Evolutionary conservation across 2,888 invertebrate species (phyloP).

Genomic region (Erynnis tages): DNA sequence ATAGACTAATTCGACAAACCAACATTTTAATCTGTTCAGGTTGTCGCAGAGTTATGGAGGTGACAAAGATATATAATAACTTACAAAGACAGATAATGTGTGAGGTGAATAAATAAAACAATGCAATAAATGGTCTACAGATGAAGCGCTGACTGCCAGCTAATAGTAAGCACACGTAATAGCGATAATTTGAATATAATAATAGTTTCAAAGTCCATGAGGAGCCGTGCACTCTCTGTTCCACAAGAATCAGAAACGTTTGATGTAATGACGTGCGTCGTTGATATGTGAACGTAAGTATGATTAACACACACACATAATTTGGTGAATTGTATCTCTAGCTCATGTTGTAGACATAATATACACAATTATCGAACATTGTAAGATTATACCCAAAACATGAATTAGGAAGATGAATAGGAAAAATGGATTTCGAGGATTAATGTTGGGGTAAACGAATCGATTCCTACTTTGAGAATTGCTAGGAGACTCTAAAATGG

Average conservation of each 20-base stretch:
- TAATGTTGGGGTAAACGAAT: conserved; percentile 45
- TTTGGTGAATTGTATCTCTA: conserved; percentile 28
- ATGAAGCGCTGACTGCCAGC: conserved; percentile 41
- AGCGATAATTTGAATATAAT: conserved; percentile 35
- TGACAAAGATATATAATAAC: too few relatives aligned
- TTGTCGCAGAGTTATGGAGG: not conserved
- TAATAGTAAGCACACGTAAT: conserved; percentile 51
- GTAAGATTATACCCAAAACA: conserved; percentile 2
- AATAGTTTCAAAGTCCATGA: conserved; percentile 38
- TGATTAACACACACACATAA: conserved; percentile 30
- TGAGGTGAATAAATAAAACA: conserved; percentile 37
- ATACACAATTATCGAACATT: not conserved
- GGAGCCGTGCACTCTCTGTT: conserved; percentile 55
- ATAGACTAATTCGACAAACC: not conserved
- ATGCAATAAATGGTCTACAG: conserved; percentile 38
- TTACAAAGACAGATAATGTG: conserved; percentile 22
- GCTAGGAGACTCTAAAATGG: conserved; percentile 48
- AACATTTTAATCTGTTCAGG: not conserved
- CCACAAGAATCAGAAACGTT: conserved; percentile 35
- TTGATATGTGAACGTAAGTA: conserved; percentile 32
- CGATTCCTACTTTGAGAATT: conserved; percentile 52
- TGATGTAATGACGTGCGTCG: conserved; percentile 34
- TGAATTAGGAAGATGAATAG: conserved; percentile 48
- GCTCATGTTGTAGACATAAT: conserved; percentile 25
- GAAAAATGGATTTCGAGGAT: conserved; percentile 57